Base-by-base conservation (phyloP, 2,113 vertebrate genomes). In the Siniperca knerii region DNA sequence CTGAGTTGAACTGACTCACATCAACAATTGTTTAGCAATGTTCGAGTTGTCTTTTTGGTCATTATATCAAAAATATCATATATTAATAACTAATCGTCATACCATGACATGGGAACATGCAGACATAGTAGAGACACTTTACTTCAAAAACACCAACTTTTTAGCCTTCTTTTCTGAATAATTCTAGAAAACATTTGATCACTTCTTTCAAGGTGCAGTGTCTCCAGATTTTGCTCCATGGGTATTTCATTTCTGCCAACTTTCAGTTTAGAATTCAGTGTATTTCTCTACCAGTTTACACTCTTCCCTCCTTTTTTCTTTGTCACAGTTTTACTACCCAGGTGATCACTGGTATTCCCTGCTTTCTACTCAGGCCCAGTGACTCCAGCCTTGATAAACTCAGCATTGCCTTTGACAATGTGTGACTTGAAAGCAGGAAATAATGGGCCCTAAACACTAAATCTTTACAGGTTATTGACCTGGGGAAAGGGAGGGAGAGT, bases 351-450 rank as follows among this genome's bases (percentile, higher is more conserved):
- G 82, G 44, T 86, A 81, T 90, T 87, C 88, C 86, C 90, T 23
- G 58, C 46, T 79, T 74, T 66, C 81, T 82, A 69, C 81, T 80
- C 70, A 4, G 78, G 67, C 81, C 80, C 75, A 42, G 70, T 83
- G 91, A 93, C 91, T 84, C 84, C 81, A 57, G 84, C 90, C 89
- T 94, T 92, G 92, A 94, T 95, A 95, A 95, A 95, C 91, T 88
- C 90, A 66, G 87, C 77, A 74, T 89, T 89, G 84, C 88, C 90
- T 95, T 94, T 95, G 96, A 95, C 94, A 94, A 93, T 80, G 93
- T 96, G 93, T 92, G 95, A 96, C 90, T 95, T 95, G 86, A 95
- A 94, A 95, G 94, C 93, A 95, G 95, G 94, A 95, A 95, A 95
- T 95, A 95, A 95, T 96, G 93, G 95, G 90, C 92, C 86, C 92